A percentile compares a stretch with the other conserved stretches of the same genome.
These are phyloP conservation scores for Ranitomeya imitator DNA, from an alignment of 2,113 vertebrate genomes.

Conservation along the genomic window DNA sequence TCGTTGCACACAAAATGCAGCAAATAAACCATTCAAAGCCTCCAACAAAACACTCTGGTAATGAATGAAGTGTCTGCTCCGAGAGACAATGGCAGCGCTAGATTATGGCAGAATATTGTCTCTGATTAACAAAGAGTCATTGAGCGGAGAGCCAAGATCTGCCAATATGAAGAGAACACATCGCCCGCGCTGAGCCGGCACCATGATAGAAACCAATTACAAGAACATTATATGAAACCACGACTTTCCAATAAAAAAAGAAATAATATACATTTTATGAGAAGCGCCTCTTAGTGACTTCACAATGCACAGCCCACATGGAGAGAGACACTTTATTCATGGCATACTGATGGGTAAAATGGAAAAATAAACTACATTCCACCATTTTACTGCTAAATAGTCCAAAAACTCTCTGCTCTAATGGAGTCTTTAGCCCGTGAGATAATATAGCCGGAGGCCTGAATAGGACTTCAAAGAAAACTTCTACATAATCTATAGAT, in stretches of 20 bases:
- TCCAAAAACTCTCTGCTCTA: not conserved
- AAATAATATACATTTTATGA: not conserved
- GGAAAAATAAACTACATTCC: not conserved
- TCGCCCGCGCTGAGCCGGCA: not conserved
- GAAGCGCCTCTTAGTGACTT: not conserved
- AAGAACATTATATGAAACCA: slow-evolving; percentile 10
- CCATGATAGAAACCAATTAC: slow-evolving; percentile 28
- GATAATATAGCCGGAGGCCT: not conserved
- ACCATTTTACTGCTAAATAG: not conserved
- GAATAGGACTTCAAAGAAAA: not conserved
- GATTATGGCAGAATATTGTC: slow-evolving; percentile 16
- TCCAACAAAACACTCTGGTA: not conserved
- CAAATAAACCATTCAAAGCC: slow-evolving; percentile 20
- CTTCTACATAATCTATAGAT: not conserved
- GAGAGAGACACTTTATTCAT: not conserved
- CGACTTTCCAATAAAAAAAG: not conserved
- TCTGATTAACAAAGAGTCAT: slow-evolving; percentile 40
- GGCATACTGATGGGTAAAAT: not conserved
- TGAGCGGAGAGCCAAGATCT: slow-evolving; percentile 42
- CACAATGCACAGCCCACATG: not conserved
- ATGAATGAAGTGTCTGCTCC: slow-evolving; percentile 36
- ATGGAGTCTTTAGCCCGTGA: not conserved
- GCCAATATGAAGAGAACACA: slow-evolving; percentile 13
- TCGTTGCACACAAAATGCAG: not conserved
- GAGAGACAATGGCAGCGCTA: slow-evolving; percentile 7